Evolutionary conservation across 2,888 invertebrate genomes (phyloP).

Genomic region (Leptinotarsa rubiginosa): DNA sequence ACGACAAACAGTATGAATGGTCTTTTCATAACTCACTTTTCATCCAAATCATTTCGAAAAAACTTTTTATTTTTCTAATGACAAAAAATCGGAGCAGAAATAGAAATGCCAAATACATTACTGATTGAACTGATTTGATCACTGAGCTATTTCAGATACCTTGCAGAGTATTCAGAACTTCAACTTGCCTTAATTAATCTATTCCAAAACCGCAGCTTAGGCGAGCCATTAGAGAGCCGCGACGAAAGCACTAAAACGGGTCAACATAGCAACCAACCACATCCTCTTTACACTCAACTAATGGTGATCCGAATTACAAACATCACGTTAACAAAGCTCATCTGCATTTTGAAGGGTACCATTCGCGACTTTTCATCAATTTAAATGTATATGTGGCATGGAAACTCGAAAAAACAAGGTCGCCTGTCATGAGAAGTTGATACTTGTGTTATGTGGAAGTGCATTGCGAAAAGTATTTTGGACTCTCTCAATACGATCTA

Average conservation of each 20-base stretch:
- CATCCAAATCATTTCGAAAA: too few relatives aligned
- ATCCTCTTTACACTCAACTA: slow-evolving; percentile 32
- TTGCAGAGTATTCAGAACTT: background rate
- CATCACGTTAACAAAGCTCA: slow-evolving; percentile 31
- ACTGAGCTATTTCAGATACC: background rate
- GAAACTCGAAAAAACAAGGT: too few relatives aligned
- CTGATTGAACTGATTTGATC: background rate
- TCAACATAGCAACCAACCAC: slow-evolving; percentile 40
- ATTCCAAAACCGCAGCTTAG: slow-evolving; percentile 30
- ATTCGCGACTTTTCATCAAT: background rate
- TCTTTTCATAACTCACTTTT: too few relatives aligned
- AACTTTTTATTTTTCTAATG: too few relatives aligned
- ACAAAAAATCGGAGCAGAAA: too few relatives aligned
- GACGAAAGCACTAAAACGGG: slow-evolving; percentile 27
- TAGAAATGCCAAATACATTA: too few relatives aligned
- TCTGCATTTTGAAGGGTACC: slow-evolving; percentile 27
- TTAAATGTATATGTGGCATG: background rate
- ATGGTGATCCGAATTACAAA: slow-evolving; percentile 34
- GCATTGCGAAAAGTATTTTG: too few relatives aligned
- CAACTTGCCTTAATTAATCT: slow-evolving; percentile 31
- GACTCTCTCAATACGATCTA: too few relatives aligned
- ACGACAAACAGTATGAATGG: too few relatives aligned
- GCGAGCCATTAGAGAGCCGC: slow-evolving; percentile 33
- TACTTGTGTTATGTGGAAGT: too few relatives aligned
- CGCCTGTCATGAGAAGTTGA: too few relatives aligned